Percentiles rank a stretch among this genome's conserved stretches.
Conservation (phyloP, 30 jellyfish, hydroid and myxozoan genomes). For the Hydractinia symbiolongicarpus region DNA sequence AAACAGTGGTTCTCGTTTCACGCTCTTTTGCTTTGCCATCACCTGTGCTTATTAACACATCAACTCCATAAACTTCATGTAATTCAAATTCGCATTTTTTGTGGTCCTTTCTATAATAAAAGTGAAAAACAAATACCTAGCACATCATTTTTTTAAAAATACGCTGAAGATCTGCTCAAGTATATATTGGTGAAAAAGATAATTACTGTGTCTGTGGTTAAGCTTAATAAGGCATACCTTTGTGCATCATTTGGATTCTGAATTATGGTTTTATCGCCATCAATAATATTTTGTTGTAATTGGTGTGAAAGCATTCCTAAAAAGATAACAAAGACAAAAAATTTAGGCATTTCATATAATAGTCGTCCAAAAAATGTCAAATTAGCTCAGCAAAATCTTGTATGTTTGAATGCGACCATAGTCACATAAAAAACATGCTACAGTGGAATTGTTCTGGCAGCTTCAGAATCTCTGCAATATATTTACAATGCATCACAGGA, state of each 20-base stretch:
- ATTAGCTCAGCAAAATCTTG: neutral
- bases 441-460: too few relatives aligned
- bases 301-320: conserved; percentile 94
- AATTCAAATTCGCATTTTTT: conserved; percentile 81
- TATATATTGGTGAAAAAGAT: too few relatives aligned
- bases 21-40: conserved; percentile 88
- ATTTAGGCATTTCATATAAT: too few relatives aligned
- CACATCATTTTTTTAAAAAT: neutral
- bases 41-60: conserved; percentile 79
- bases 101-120: conserved; percentile 75
- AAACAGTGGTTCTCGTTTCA: conserved; percentile 96
- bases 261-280: conserved; percentile 86
- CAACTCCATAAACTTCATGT: conserved; percentile 94
- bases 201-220: too few relatives aligned
- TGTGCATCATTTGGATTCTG: conserved; percentile 93
- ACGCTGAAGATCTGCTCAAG: too few relatives aligned
- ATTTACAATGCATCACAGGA: neutral
- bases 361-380: neutral
- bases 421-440: neutral
- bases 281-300: conserved; percentile 64
- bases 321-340: neutral
- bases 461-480: too few relatives aligned
- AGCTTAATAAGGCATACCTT: conserved; percentile 29
- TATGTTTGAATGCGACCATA: neutral
- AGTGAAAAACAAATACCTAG: neutral